Evolutionary conservation across 2,888 invertebrate species (phyloP).

Genomic region (Drosophila picticornis): DNA sequence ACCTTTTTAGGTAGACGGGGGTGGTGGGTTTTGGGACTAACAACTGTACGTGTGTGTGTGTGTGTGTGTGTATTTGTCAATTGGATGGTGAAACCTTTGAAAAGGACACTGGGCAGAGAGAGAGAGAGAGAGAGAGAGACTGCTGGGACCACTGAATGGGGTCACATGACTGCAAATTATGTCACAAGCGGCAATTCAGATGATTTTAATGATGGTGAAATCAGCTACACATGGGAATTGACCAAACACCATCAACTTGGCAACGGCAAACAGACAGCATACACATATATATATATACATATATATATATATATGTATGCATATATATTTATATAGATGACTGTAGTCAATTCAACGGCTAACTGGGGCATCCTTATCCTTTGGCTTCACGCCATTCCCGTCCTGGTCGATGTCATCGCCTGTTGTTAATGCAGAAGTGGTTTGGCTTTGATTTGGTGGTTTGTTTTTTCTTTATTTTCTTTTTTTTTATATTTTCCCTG

Average conservation of each 20-base stretch:
- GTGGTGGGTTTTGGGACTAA: not conserved
- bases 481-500: not conserved
- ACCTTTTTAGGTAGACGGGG: conserved; percentile 38
- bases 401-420: not conserved
- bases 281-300: not conserved
- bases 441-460: not conserved
- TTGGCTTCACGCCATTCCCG: not conserved
- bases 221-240: conserved; percentile 63
- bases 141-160: conserved; percentile 48
- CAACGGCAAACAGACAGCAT: not conserved
- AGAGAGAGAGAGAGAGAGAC: not conserved
- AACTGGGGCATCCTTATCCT: conserved; percentile 5
- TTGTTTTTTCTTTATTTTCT: not conserved
- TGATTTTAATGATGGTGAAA: conserved; percentile 73
- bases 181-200: conserved; percentile 68
- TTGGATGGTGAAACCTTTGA: conserved; percentile 41
- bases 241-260: conserved; percentile 21
- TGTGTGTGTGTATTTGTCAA: conserved; percentile 17
- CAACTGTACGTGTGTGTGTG: not conserved
- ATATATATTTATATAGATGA: not conserved
- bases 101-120: conserved; percentile 43
- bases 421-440: not conserved
- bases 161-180: conserved; percentile 72
- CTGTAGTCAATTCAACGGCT: not conserved
- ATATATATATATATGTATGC: not conserved